These are phyloP conservation scores for Ianthella basta DNA, from an alignment of 37 sponge, comb jelly and placozoan species.

Conservation along the genomic window DNA sequence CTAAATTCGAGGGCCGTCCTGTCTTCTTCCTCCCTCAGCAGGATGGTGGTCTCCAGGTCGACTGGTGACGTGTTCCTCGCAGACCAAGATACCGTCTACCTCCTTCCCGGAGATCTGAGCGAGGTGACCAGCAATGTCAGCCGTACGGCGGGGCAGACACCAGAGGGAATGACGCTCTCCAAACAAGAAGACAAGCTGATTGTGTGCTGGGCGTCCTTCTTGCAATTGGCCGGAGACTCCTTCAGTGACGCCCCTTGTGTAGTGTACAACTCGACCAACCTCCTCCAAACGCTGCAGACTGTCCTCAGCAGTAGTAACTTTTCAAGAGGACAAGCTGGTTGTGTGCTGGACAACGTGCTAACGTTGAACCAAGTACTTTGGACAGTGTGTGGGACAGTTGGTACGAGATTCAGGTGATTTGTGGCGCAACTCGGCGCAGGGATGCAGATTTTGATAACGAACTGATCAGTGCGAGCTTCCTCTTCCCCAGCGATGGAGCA, in stretches of 20 bases:
- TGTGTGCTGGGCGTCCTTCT: neutral
- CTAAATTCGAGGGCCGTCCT: neutral
- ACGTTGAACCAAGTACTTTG: neutral
- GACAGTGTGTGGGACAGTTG: conserved; percentile 3
- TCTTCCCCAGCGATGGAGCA: neutral
- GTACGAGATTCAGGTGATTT: conserved; percentile 11
- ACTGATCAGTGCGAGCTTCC: neutral
- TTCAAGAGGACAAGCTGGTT: neutral
- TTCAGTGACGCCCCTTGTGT: neutral
- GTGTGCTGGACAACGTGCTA: neutral
- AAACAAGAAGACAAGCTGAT: neutral
- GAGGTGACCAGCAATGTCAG: neutral
- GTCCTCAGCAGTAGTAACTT: too few species aligned
- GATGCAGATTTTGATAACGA: neutral
- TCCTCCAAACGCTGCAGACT: neutral
- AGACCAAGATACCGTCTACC: conserved; percentile 13
- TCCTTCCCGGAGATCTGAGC: neutral
- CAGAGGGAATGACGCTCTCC: neutral
- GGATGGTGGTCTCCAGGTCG: neutral
- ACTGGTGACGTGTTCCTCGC: conserved; percentile 8
- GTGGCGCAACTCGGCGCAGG: neutral
- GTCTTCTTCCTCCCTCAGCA: neutral
- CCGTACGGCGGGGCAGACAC: neutral
- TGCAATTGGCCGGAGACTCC: too few species aligned
- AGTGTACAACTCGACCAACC: neutral